These are phyloP conservation scores for Chionomys nivalis DNA, from an alignment of 2,113 vertebrate species.

Conservation along the genomic window DNA sequence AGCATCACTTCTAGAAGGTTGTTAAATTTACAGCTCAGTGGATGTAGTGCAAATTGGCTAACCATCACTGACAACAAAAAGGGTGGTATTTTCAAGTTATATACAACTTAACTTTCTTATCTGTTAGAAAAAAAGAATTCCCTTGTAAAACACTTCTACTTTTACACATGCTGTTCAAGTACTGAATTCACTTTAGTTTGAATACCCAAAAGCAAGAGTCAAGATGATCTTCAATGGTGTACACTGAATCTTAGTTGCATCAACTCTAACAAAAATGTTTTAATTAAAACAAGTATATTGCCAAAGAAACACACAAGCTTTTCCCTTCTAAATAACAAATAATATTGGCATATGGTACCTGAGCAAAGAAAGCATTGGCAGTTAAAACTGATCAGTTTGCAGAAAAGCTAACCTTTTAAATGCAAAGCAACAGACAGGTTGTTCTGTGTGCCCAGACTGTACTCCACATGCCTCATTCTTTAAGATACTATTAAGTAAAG, in stretches of 20 bases:
- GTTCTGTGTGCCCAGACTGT: neutral
- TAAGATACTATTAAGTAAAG: neutral
- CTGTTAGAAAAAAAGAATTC: neutral
- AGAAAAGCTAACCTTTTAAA: slow-evolving; percentile 30
- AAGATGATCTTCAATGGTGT: neutral
- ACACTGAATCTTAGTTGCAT: neutral
- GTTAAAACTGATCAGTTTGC: neutral
- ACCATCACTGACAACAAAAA: neutral
- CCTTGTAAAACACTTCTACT: neutral
- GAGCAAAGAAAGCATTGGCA: neutral
- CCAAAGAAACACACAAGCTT: neutral
- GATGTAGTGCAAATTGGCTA: neutral
- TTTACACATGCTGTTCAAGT: neutral
- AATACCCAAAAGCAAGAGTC: neutral
- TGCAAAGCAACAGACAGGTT: neutral
- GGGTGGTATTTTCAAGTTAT: slow-evolving; percentile 1
- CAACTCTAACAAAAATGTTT: neutral
- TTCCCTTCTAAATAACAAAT: neutral
- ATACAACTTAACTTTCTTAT: slow-evolving; percentile 22
- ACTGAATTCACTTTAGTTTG: neutral
- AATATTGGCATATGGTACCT: neutral
- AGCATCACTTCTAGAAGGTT: neutral
- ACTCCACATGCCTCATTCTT: slow-evolving; percentile 24
- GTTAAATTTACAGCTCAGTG: neutral
- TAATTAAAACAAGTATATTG: slow-evolving; percentile 38